Evolutionary conservation across 2,113 vertebrate genomes (phyloP), one percentile per base, ranked within the genome.

Genomic region (Eonycteris spelaea): DNA sequence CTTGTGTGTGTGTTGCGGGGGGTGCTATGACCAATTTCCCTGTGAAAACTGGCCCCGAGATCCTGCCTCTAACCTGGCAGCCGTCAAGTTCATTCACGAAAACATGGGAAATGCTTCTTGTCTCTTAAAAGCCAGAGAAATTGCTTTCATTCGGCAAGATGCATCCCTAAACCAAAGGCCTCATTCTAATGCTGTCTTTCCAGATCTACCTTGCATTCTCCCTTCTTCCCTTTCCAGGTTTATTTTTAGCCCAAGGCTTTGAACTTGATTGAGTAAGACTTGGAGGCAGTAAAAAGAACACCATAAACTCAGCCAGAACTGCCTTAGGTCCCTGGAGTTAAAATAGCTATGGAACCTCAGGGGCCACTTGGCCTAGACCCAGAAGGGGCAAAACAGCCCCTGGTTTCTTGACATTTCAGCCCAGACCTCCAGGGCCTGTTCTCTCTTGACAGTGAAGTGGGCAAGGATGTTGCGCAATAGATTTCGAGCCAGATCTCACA

Each of bases 191-290:
- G 22, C 19, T 59, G 15, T 83, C 83, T 90, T 68, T 24, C 74
- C 57, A 79, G n/a, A 51, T 51, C 21, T 33, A 48, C 33, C 82
- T 74, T 84, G 80, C 86, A 43, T 92, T 84, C 38, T 30, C 71
- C 40, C 89, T 80, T 75, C 82, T 87, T 48, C 40, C 43, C 83
- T 95, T 95, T 68, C 51, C 12, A 63, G 55, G 26, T 21, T 91
- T 96, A 87, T 97, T 95, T 97, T 96, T 97, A 97, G 84, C 57
- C 18, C 83, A 78, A 22, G 83, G 5, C 86, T 80, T 95, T 95
- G 84, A 90, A 86, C 78, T 83, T 74, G 43, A 73, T 74, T 94
- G 67, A 93, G 61, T 83, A 77, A 94, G 51, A 71, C 43, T 75
- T 75, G 40, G 63, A 93, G 55, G 70, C 80, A 87, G 73, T 70